Evolutionary conservation across 1,140 invertebrate species (phyloP).

Genomic region (Drosophila sechellia): DNA sequence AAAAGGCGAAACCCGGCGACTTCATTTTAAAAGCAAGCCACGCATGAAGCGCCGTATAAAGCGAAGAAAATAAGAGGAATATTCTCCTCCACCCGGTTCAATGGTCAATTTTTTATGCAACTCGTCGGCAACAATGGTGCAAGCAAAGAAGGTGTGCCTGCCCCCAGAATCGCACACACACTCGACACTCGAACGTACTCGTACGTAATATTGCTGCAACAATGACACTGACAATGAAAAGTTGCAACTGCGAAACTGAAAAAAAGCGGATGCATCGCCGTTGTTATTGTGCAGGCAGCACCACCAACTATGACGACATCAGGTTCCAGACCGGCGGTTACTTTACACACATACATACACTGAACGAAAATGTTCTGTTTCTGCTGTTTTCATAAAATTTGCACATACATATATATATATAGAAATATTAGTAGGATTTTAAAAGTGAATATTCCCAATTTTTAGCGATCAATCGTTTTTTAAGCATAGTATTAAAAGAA

Average conservation of each 20-base stretch:
- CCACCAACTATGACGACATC: conserved; percentile 65
- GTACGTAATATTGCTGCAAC: conserved; percentile 53
- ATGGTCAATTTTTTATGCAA: conserved; percentile 73
- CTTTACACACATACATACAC: conserved; percentile 32
- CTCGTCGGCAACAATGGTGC: conserved; percentile 47
- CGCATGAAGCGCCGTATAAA: conserved; percentile 39
- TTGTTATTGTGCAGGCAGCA: conserved; percentile 58
- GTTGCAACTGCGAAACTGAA: conserved; percentile 37
- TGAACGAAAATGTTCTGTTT: background rate
- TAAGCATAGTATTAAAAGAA: no score
- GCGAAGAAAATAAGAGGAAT: conserved; percentile 43
- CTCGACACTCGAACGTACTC: background rate
- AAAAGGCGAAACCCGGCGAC: conserved; percentile 29
- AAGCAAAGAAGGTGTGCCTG: conserved; percentile 47
- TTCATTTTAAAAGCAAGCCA: conserved; percentile 50
- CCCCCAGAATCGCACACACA: conserved; percentile 11
- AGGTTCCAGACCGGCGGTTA: conserved; percentile 27
- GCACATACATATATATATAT: no score
- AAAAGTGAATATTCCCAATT: no score
- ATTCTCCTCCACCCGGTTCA: conserved; percentile 53
- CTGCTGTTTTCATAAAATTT: no score
- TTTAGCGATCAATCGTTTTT: no score
- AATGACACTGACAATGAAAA: conserved; percentile 80
- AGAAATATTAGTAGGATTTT: no score
- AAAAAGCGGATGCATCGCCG: conserved; percentile 56